Percentiles rank a stretch among this genome's conserved stretches.
Evolutionary conservation across 2,797 vertebrate species (phyloP).

Genomic region (Falco novaeseelandiae): DNA sequence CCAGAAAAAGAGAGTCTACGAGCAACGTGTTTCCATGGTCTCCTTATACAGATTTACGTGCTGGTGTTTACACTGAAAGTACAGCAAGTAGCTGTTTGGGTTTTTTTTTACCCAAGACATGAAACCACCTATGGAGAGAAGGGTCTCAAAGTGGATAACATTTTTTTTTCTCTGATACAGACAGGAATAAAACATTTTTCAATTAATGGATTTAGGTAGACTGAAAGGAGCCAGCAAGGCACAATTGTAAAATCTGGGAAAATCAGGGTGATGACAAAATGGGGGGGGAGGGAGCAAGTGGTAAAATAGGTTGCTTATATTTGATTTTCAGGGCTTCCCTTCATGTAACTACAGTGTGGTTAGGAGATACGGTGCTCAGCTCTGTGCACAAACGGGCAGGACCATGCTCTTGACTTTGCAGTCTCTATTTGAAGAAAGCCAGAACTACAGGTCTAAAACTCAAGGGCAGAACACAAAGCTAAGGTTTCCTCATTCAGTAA

Average conservation of each 20-base stretch:
- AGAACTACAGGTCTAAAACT: not conserved
- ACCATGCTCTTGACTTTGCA: not conserved
- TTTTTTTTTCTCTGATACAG: not conserved
- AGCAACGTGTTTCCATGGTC: not conserved
- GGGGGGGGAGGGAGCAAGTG: not conserved
- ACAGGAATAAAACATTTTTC: not conserved
- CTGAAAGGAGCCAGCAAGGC: not conserved
- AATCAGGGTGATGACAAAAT: not conserved
- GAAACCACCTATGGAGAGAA: not conserved
- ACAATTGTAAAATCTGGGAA: not conserved
- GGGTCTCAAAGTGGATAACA: not conserved
- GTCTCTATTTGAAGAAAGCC: not conserved
- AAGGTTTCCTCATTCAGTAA: not conserved
- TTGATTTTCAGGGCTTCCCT: not conserved
- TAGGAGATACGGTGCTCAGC: not conserved
- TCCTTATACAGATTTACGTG: not conserved
- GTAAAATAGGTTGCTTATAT: not conserved
- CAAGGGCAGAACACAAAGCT: not conserved
- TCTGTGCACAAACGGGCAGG: not conserved
- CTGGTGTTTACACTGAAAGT: not conserved
- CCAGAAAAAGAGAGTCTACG: not conserved
- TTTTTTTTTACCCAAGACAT: not conserved
- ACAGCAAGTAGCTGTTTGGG: not conserved
- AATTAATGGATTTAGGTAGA: not conserved
- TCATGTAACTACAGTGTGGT: not conserved